phyloP scores from a whole-genome alignment of 1,140 invertebrate genomes.

The Drosophila cardini region DNA sequence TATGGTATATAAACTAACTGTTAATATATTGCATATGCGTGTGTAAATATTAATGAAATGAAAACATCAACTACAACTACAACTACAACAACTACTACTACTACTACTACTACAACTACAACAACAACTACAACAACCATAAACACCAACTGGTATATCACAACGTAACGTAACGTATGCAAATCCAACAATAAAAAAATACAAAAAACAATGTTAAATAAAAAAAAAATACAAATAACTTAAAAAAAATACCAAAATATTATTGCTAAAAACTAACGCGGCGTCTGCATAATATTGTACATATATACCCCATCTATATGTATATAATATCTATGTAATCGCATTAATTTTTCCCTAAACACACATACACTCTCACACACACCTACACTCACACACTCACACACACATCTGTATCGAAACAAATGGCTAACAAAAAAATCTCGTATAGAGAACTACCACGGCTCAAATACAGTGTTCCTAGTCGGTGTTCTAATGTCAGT shows the following conservation, averaged over 20 bases:
- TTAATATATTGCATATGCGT: slow-evolving; percentile 10
- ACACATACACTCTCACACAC: not conserved
- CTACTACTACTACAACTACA: slow-evolving; percentile 13
- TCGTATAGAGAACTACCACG: slow-evolving; percentile 94
- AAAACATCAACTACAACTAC: slow-evolving; percentile 11
- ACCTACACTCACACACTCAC: slow-evolving; percentile 10
- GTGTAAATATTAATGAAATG: slow-evolving; percentile 28
- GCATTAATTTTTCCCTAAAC: slow-evolving; percentile 1
- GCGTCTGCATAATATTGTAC: slow-evolving; percentile 47
- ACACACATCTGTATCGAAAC: slow-evolving; percentile 56
- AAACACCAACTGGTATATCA: slow-evolving; percentile 29
- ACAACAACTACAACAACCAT: slow-evolving; percentile 17
- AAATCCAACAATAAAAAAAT: slow-evolving; percentile 37
- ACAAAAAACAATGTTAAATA: slow-evolving; percentile 11
- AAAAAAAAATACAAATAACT: not conserved
- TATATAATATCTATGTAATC: slow-evolving; percentile 17
- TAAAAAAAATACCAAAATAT: slow-evolving; percentile 29
- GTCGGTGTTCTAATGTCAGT: slow-evolving; percentile 98
- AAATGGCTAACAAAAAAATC: slow-evolving; percentile 64
- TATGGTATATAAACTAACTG: slow-evolving; percentile 1
- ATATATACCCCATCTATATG: slow-evolving; percentile 21
- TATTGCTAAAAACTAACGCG: slow-evolving; percentile 28
- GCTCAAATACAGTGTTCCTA: slow-evolving; percentile 97
- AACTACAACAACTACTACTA: slow-evolving; percentile 22
- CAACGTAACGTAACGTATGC: slow-evolving; percentile 48